These are phyloP conservation scores for Drosophila meridionalis DNA, from an alignment of 2,888 invertebrate genomes.

Conservation along the genomic window DNA sequence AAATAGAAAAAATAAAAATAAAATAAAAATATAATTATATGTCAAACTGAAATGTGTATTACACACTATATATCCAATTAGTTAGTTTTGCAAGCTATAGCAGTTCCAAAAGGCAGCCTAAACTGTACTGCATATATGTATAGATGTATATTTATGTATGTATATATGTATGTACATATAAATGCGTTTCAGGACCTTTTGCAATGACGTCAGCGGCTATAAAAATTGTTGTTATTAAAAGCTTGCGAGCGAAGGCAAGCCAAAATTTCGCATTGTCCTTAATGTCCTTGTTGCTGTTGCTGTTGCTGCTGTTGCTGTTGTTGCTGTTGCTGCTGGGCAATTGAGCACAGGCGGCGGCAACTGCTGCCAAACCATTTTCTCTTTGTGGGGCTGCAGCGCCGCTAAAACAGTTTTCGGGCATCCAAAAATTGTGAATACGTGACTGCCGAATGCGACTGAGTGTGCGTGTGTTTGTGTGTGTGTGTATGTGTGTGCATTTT, in stretches of 20 bases:
- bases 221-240: conserved; percentile 54
- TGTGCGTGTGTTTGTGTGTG: conserved; percentile 9
- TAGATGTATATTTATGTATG: not conserved
- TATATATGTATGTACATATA: not conserved
- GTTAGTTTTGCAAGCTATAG: too few relatives aligned
- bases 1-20: too few relatives aligned
- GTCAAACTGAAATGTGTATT: not conserved
- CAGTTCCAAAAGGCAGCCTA: too few relatives aligned
- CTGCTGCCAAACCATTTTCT: conserved; percentile 19
- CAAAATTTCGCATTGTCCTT: conserved; percentile 11
- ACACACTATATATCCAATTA: not conserved
- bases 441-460: conserved; percentile 23
- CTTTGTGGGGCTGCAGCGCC: conserved; percentile 31
- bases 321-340: conserved; percentile 42
- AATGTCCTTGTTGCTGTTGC: conserved; percentile 16
- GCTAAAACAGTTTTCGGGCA: conserved; percentile 23
- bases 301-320: conserved; percentile 9
- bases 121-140: not conserved
- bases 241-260: conserved; percentile 21
- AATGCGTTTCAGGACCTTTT: conserved; percentile 19
- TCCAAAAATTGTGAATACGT: conserved; percentile 37
- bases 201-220: conserved; percentile 52
- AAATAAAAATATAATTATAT: too few relatives aligned
- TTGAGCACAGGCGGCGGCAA: conserved; percentile 49
- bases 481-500: conserved; percentile 28